phyloP scores from a whole-genome alignment of 1,140 invertebrate genomes.

The Polypedilum vanderplanki region DNA sequence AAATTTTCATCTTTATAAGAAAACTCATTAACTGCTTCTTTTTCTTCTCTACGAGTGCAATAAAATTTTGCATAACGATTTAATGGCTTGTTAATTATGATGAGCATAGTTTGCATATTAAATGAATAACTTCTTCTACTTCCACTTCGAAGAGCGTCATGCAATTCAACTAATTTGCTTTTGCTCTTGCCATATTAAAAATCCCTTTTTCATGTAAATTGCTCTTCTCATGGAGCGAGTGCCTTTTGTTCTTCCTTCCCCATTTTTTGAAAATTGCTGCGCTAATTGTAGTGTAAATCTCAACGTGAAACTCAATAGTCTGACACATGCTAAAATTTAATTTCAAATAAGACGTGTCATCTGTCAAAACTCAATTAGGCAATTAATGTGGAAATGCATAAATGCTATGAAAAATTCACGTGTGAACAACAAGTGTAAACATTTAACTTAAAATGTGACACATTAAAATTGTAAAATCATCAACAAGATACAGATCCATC shows the following conservation, averaged over 20 bases:
- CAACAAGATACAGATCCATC: slow-evolving; percentile 1
- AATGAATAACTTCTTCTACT: background rate
- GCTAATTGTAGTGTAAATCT: background rate
- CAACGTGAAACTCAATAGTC: slow-evolving; percentile 24
- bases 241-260: background rate
- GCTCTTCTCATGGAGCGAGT: background rate
- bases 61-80: slow-evolving; percentile 22
- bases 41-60: slow-evolving; percentile 4
- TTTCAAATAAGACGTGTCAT: background rate
- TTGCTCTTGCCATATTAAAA: background rate
- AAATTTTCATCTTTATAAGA: no score
- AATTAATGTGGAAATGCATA: background rate
- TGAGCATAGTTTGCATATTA: slow-evolving; percentile 27
- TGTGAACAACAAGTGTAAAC: slow-evolving; percentile 20
- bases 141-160: background rate
- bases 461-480: slow-evolving; percentile 8
- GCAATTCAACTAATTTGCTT: slow-evolving; percentile 13
- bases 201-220: slow-evolving; percentile 27
- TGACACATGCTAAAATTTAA: slow-evolving; percentile 24
- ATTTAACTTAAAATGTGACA: slow-evolving; percentile 16
- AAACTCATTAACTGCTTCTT: background rate
- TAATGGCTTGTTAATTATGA: slow-evolving; percentile 25
- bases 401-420: background rate
- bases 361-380: slow-evolving; percentile 29
- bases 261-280: background rate